Base-by-base conservation (phyloP, 2,888 invertebrate species). In the Heliconius hortense region DNA sequence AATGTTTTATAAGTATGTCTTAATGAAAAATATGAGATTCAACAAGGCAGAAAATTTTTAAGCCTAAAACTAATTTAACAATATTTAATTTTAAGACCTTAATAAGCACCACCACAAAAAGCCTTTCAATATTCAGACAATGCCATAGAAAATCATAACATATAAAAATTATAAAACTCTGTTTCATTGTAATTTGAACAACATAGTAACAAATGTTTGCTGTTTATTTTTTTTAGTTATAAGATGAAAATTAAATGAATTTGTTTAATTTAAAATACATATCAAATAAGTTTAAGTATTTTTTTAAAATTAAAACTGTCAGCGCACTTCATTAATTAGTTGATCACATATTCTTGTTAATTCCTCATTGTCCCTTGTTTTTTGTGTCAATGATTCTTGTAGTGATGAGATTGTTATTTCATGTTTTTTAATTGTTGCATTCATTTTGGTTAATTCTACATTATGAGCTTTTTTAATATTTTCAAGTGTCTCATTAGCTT, bases 281-380 rank as follows among this genome's bases (percentile, higher is more conserved):
- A 43, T 69, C 10, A 59, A 26, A 18, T 15, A 64, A 62, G 21
- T 63, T 43, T 28, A 35, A 67, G 31, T 39, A n/a, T 43, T 13
- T 8, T 39, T 15, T 15, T 48, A 28, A 39, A 43, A 72, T 43
- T 76, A 64, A 69, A 31, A 62, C 53, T 60, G 1, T 82, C 82
- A 91, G 80, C 87, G 90, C 56, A 92, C 93, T 84, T 91, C 90
- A 83, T 94, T 95, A 84, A 98, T 98, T 66, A 98, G 95, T 92
- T 98, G 98, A 94, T 98, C 98, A 95, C 98, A 97, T 85, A 98
- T 97, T 89, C 97, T 96, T 70, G 98, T 96, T 81, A 99, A 92
- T 89, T 98, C 98, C 81, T 96, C 96, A 89, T 98, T 98, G 87
- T 98, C 98, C 87, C 97, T 96, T 0, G 95, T 95, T 91, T 98